Conservation (phyloP, 2,888 invertebrate genomes). For the Metopia argyrocephala region DNA sequence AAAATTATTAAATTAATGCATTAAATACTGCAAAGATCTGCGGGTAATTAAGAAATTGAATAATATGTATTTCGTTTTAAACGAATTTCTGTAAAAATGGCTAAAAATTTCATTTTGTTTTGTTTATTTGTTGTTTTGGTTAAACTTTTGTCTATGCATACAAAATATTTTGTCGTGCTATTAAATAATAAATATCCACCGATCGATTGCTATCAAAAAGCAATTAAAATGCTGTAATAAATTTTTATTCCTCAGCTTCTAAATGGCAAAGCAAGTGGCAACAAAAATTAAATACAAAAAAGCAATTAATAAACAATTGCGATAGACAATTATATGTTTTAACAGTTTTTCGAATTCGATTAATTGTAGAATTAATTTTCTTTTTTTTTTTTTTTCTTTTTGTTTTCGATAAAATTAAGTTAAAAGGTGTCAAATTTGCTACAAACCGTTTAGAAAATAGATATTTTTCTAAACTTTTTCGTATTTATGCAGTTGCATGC, state of each 20-base stretch:
- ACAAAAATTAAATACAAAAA: background rate
- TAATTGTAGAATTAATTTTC: slow-evolving; percentile 19
- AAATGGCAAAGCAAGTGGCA: slow-evolving; percentile 17
- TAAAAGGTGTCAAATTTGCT: slow-evolving; percentile 37
- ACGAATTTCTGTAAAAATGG: background rate
- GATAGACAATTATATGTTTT: slow-evolving; percentile 21
- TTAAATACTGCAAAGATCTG: background rate
- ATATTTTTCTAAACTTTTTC: background rate
- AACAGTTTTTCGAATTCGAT: slow-evolving; percentile 11
- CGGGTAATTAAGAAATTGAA: slow-evolving; percentile 18
- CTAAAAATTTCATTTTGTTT: background rate
- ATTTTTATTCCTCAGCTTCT: slow-evolving; percentile 28
- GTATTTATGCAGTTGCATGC: background rate
- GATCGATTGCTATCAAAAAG: slow-evolving; percentile 39
- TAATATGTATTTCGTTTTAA: slow-evolving; percentile 22
- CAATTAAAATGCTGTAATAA: slow-evolving; percentile 55
- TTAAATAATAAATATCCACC: slow-evolving; percentile 46
- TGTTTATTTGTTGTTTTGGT: background rate
- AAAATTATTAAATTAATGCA: slow-evolving; percentile 5
- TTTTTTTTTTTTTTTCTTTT: background rate
- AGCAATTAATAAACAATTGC: slow-evolving; percentile 16
- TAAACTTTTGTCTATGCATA: background rate
- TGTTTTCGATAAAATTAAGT: slow-evolving; percentile 12
- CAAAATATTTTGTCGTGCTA: slow-evolving; percentile 4
- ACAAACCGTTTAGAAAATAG: background rate